These are phyloP conservation scores for Plotosus lineatus DNA, from an alignment of 2,113 vertebrate genomes.

Conservation along the genomic window DNA sequence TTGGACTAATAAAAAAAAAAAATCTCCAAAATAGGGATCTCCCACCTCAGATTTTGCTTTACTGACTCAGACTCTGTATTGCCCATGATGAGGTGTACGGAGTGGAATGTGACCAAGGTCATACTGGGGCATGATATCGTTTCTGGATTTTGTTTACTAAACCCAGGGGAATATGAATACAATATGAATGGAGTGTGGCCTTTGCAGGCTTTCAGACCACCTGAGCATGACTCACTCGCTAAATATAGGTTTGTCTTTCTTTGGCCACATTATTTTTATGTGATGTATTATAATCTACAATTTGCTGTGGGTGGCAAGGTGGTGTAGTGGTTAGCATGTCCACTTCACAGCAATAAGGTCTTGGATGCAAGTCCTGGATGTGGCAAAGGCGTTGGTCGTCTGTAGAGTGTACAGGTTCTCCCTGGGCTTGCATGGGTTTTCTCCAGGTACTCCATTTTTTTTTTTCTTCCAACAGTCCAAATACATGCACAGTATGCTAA, in stretches of 20 bases:
- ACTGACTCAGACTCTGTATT: background rate
- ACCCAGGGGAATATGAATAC: slow-evolving; percentile 27
- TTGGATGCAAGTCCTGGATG: too few relatives aligned
- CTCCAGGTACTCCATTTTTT: too few relatives aligned
- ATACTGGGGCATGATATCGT: background rate
- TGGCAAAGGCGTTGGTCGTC: too few relatives aligned
- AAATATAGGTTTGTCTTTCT: background rate
- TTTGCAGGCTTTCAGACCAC: slow-evolving; percentile 11
- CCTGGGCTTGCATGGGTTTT: too few relatives aligned
- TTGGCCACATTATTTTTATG: background rate
- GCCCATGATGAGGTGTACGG: background rate
- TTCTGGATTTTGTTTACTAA: slow-evolving; percentile 18
- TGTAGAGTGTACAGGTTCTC: too few relatives aligned
- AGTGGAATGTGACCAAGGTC: background rate
- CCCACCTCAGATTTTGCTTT: background rate
- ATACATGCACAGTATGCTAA: too few relatives aligned
- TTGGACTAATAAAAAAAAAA: background rate
- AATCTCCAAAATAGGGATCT: background rate
- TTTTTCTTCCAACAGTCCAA: too few relatives aligned
- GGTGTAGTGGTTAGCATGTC: too few relatives aligned
- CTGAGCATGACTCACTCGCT: slow-evolving; percentile 27
- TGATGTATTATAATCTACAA: background rate
- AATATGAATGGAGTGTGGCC: slow-evolving; percentile 5
- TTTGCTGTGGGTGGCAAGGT: too few relatives aligned
- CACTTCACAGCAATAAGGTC: too few relatives aligned